Evolutionary conservation across 2,888 invertebrate genomes (phyloP), one percentile per base, ranked within the genome.

Genomic region (Galerucella pusilla): DNA sequence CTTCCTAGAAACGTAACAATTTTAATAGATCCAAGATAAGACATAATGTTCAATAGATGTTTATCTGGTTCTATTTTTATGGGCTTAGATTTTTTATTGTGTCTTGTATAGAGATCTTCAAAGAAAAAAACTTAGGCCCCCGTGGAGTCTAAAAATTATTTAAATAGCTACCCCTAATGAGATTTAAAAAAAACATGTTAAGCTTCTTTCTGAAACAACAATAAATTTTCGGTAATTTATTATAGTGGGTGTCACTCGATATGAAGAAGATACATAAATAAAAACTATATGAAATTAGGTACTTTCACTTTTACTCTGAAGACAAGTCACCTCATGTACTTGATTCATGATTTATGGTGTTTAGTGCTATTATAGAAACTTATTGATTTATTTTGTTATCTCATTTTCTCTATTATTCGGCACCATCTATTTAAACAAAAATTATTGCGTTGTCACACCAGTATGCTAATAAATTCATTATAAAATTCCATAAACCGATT

Each of bases 381-480:
- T 63, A 64, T 71, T 70, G 63, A 71, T 63, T 42, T 42, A 54
- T 60, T 70, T 63, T 71, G 71, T 71, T 71, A 64, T 63, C 54
- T 71, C 35, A 71, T 49, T 64, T 42, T 7, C 9, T 7, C 9
- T 5, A 35, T 35, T 35, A 35, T 35, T 35, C 35, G 35, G 5
- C 5, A 35, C 4, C 35, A 35, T 6, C 35, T 35, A 35, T 28
- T 35, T 35, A 35, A 12, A n/a, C 10, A 49, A 49, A 52, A 7
- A 5, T 0, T n/a, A 6, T 14, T 52, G 6, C n/a, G n/a, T 42
- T 28, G 28, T 28, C 28, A 35, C 35, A 6, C 6, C 35, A 35
- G 7, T 42, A 42, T 42, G 35, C 35, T 52, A n/a, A n/a, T 12
- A 52, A 52, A 52, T 49, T 49, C 6, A 52, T n/a, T 14, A 52